phyloP scores from a whole-genome alignment of 2,113 vertebrate species.

The Corythaeola cristata region DNA sequence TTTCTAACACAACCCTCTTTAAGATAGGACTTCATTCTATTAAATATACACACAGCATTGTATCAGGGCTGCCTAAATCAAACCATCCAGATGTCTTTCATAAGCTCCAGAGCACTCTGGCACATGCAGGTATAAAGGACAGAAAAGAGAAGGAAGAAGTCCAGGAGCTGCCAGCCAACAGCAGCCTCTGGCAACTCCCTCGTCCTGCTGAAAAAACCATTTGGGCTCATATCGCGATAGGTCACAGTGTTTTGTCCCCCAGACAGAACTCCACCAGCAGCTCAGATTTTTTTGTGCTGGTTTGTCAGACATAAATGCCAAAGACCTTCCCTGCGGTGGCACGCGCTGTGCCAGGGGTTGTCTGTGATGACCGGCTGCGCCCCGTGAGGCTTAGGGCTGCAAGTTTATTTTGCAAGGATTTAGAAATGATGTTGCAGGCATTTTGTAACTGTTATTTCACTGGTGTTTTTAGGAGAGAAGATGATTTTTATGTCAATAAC shows the following conservation, averaged over 20 bases:
- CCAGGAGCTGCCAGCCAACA: background rate
- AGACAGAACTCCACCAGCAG: background rate
- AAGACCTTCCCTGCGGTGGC: background rate
- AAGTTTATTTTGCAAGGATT: background rate
- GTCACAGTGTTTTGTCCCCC: background rate
- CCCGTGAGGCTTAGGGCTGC: background rate
- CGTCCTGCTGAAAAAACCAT: background rate
- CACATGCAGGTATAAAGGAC: background rate
- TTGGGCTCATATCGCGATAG: background rate
- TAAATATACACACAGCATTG: background rate
- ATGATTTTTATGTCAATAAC: background rate
- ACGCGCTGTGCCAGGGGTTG: fast-evolving
- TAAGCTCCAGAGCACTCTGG: background rate
- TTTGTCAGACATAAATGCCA: background rate
- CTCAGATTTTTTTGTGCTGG: background rate
- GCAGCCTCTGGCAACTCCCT: background rate
- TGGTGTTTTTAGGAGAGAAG: background rate
- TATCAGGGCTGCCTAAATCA: background rate
- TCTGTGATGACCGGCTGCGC: background rate
- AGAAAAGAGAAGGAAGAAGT: background rate
- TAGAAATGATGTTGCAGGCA: background rate
- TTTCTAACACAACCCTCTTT: background rate
- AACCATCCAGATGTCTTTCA: background rate
- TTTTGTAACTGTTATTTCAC: background rate
- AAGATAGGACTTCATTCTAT: background rate